Base-by-base conservation (phyloP, 2,113 vertebrate genomes). In the Mus pahari region DNA sequence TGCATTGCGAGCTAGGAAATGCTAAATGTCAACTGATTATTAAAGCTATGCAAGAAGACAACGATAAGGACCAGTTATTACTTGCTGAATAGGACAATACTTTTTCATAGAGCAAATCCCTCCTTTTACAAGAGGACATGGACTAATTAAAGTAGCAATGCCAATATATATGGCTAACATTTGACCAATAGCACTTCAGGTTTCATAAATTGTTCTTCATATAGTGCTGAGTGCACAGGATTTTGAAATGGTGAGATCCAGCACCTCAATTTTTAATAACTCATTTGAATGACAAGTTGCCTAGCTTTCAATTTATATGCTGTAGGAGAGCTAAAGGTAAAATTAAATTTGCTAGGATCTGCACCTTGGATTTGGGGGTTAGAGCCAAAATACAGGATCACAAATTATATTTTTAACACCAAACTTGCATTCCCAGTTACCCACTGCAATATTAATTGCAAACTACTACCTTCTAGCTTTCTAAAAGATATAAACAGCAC, bases 231-330 rank as follows among this genome's bases (percentile, higher is more conserved):
- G 74, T 90, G n/a, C 20, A 94, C 89, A 53, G 88, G 45, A 96
- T 91, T 96, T 74, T 83, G 92, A 94, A 94, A 53, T 75, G 74
- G 31, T 96, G 91, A 92, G 75, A 95, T 94, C 60, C 55, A 42
- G 66, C 26, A 45, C 95, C 77, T 97, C 90, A 94, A 95, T 92
- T 92, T 97, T 97, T 97, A 97, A 96, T 96, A 96, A 71, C 93
- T 96, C 88, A 95, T 95, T 95, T 97, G 94, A 98, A 95, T 96
- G 90, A 96, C 96, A 97, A 95, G 94, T 92, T 97, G 71, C 96
- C 73, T 91, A 75, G 86, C 50, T 96, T 95, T 96, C 83, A 77
- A 81, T 97, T 97, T 94, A 84, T 91, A 95, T 91, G 77, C 92
- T 45, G 3, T 60, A 28, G 19, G 62, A 95, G 62, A 87, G 58